A percentile compares a stretch with the other conserved stretches of the same genome.
Evolutionary conservation across 2,797 vertebrate species (phyloP).

Genomic region (Falco concolor): DNA sequence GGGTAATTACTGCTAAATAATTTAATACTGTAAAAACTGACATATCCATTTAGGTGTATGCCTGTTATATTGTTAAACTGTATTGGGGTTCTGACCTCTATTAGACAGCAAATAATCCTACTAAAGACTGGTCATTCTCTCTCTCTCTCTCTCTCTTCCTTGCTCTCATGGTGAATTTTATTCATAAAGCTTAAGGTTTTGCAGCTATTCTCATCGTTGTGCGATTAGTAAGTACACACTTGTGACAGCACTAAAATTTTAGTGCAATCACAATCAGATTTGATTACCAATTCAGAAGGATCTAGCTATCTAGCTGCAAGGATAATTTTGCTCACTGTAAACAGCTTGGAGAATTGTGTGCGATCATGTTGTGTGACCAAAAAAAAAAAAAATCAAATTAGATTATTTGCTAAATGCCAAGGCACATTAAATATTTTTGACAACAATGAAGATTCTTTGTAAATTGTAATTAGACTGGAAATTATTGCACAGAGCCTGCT

Average conservation of each 20-base stretch:
- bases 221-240: slow-evolving; percentile 55
- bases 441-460: slow-evolving; percentile 74
- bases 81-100: slow-evolving; percentile 74
- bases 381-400: slow-evolving; percentile 59
- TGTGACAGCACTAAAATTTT: slow-evolving; percentile 55
- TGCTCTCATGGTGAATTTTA: slow-evolving; percentile 39
- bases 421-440: slow-evolving; percentile 74
- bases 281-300: slow-evolving; percentile 65
- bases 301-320: slow-evolving; percentile 56
- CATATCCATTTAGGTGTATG: slow-evolving; percentile 71
- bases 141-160: background rate
- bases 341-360: slow-evolving; percentile 67
- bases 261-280: slow-evolving; percentile 60
- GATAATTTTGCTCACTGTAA: slow-evolving; percentile 67
- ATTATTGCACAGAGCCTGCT: slow-evolving; percentile 71
- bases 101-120: slow-evolving; percentile 72
- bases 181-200: slow-evolving; percentile 51
- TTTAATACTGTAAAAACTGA: slow-evolving; percentile 75
- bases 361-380: slow-evolving; percentile 69
- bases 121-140: slow-evolving; percentile 69
- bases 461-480: slow-evolving; percentile 75
- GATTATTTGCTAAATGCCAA: slow-evolving; percentile 74
- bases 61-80: slow-evolving; percentile 71
- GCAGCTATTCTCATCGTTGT: background rate
- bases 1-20: slow-evolving; percentile 76